Evolutionary conservation across 2,888 invertebrate genomes (phyloP), one percentile per base, ranked within the genome.

Genomic region (Spialia ferax): DNA sequence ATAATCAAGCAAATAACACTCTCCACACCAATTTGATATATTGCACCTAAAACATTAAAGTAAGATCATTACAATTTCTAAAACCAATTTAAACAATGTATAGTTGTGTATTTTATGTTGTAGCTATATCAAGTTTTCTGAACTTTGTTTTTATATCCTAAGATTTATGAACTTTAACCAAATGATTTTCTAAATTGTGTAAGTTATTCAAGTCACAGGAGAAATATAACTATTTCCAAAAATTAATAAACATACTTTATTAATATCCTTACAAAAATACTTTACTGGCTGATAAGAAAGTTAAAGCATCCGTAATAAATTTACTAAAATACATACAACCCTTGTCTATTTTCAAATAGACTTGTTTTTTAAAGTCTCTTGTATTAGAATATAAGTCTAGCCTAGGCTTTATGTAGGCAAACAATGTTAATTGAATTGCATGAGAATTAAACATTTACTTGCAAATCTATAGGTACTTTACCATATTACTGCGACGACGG

Each of bases 401-500:
- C 48, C 45, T 18, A 50, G 4, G 23, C 8, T 11, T 50, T 20
- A 52, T 13, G 38, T 50, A 20, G n/a, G 23, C 6, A 18, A 57
- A 56, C 18, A 56, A 64, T 64, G 10, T n/a, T 48, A 45, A 23
- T 22, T 8, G 42, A n/a, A 38, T 54, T 22, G 71, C 79, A 74
- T 7, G 79, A 61, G 32, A 22, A 48, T 55, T 54, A 20, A 57
- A 2, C 20, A 48, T 48, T 6, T 52, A 23, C 13, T 23, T 22
- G 7, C 18, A 67, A 55, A 61, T n/a, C 5, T 48, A 45, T 62
- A n/a, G n/a, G n/a, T n/a, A 62, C 48, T 32, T 45, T 56, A 68
- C 38, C 64, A 65, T 71, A 73, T 68, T 71, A 70, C 59, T 72
- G 69, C 71, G 71, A 71, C 68, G 70, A 73, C 73, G 61, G 68